A percentile compares a stretch with the other conserved stretches of the same genome.
These are phyloP conservation scores for Meandrusa payeni DNA, from an alignment of 2,888 invertebrate species.

Conservation along the genomic window DNA sequence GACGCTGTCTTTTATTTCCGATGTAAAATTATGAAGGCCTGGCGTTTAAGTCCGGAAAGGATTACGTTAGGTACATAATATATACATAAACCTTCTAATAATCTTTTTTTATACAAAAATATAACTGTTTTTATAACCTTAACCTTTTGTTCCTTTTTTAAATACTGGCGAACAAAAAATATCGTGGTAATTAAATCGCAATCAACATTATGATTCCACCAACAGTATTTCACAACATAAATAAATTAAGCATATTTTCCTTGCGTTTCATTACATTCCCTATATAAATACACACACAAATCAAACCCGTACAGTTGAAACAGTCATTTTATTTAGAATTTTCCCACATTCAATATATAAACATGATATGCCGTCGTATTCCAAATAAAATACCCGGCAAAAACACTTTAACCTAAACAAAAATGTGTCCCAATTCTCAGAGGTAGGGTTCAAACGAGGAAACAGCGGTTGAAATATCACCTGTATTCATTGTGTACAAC, in stretches of 20 bases:
- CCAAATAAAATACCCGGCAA: conserved; percentile 43
- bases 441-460: conserved; percentile 26
- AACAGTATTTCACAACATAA: not conserved
- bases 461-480: conserved; percentile 27
- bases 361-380: conserved; percentile 34
- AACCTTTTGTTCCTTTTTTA: too few species aligned
- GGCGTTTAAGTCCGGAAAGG: too few species aligned
- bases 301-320: conserved; percentile 14
- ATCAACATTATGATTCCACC: too few species aligned
- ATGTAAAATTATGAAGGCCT: too few species aligned
- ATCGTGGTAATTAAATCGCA: too few species aligned
- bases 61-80: too few species aligned
- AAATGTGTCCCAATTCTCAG: conserved; percentile 48
- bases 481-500: conserved; percentile 19
- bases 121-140: too few species aligned
- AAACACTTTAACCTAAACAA: conserved; percentile 44
- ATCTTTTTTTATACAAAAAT: too few species aligned
- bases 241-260: not conserved
- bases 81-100: too few species aligned
- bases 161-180: too few species aligned
- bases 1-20: too few species aligned
- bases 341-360: conserved; percentile 38
- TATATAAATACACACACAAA: conserved; percentile 17
- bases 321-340: conserved; percentile 23
- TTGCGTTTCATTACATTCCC: conserved; percentile 2